A percentile compares a stretch with the other conserved stretches of the same genome.
Conservation (phyloP, 2,888 invertebrate genomes). For the Cloeon dipterum region DNA sequence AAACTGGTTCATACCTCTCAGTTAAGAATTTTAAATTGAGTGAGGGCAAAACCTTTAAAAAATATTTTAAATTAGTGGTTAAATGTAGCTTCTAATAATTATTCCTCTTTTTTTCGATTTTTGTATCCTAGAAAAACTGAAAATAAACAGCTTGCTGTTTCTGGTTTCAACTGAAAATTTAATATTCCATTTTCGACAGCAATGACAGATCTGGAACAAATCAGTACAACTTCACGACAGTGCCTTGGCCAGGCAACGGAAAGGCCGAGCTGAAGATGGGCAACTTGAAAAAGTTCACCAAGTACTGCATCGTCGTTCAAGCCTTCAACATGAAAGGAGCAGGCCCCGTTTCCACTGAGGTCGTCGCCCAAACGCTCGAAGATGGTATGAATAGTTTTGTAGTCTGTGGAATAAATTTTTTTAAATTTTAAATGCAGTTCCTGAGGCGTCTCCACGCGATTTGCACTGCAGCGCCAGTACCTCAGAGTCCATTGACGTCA, state of each 20-base stretch:
- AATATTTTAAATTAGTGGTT: too few relatives aligned
- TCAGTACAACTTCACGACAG: constrained; percentile 11
- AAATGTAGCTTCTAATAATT: too few relatives aligned
- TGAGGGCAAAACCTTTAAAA: too few relatives aligned
- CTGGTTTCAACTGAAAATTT: too few relatives aligned
- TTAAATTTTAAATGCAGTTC: constrained; percentile 10
- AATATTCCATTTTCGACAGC: too few relatives aligned
- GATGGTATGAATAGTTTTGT: constrained; percentile 10
- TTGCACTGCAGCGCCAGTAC: constrained; percentile 12
- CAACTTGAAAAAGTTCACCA: constrained; percentile 12
- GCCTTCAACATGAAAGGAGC: constrained; percentile 14
- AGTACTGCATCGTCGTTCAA: constrained; percentile 14
- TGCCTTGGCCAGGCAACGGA: constrained; percentile 7
- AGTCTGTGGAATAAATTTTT: too few relatives aligned
- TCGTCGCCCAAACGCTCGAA: constrained; percentile 21
- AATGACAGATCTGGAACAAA: constrained; percentile 13
- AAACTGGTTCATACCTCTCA: too few relatives aligned
- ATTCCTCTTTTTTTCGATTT: too few relatives aligned
- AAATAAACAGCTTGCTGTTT: too few relatives aligned
- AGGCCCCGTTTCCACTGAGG: constrained; percentile 12
- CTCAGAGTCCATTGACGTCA: constrained; percentile 12
- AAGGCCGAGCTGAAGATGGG: constrained; percentile 9
- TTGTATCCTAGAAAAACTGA: too few relatives aligned
- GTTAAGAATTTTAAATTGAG: too few relatives aligned
- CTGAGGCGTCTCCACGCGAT: constrained; percentile 11